Conservation (phyloP, 1,140 invertebrate species). For the Zaprionus camerounensis region DNA sequence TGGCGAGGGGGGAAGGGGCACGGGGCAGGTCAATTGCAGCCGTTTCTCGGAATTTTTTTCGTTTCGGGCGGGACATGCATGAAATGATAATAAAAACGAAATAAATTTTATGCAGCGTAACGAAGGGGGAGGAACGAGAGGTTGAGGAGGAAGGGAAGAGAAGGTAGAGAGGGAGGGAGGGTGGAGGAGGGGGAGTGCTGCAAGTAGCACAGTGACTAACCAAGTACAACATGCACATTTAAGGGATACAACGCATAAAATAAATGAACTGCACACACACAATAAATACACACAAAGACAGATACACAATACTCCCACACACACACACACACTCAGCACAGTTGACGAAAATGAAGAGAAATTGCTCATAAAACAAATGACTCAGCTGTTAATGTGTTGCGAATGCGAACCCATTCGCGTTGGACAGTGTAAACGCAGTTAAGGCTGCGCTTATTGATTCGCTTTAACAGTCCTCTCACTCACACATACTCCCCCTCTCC, state of each 20-base stretch:
- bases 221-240: slow-evolving; percentile 75
- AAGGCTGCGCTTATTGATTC: slow-evolving; percentile 21
- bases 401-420: not conserved
- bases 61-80: slow-evolving; percentile 48
- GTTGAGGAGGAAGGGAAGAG: slow-evolving; percentile 22
- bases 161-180: not conserved
- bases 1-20: not conserved
- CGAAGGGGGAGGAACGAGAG: slow-evolving; percentile 29
- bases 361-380: slow-evolving; percentile 58
- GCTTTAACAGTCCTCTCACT: not conserved
- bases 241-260: slow-evolving; percentile 68
- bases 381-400: slow-evolving; percentile 46
- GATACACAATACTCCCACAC: slow-evolving; percentile 1
- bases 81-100: slow-evolving; percentile 81
- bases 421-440: slow-evolving; percentile 1
- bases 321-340: not conserved
- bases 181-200: slow-evolving; percentile 36
- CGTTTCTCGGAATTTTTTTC: slow-evolving; percentile 74
- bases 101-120: slow-evolving; percentile 80
- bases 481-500: not conserved
- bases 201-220: slow-evolving; percentile 59
- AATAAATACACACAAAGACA: slow-evolving; percentile 6
- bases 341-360: slow-evolving; percentile 43
- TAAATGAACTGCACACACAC: slow-evolving; percentile 65
- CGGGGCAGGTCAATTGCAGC: slow-evolving; percentile 72